A percentile compares a stretch with the other conserved stretches of the same genome.
phyloP scores from a whole-genome alignment of 1,140 invertebrate species.

The Drosophila kikkawai region DNA sequence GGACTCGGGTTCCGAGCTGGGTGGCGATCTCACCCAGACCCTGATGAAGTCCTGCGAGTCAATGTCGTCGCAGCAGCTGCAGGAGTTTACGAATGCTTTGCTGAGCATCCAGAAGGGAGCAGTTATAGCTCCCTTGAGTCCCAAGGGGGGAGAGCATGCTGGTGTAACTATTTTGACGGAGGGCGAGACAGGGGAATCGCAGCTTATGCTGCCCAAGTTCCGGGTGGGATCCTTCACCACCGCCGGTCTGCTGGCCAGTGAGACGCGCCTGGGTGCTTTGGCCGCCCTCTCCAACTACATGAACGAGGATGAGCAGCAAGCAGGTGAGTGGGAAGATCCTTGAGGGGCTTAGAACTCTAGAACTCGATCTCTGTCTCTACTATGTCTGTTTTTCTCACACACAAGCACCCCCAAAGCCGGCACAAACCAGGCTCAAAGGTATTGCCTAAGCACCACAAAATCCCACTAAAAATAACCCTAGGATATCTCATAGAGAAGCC shows the following conservation, averaged over 20 bases:
- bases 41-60: slow-evolving; percentile 81
- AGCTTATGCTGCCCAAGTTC: slow-evolving; percentile 86
- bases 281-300: slow-evolving; percentile 82
- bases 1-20: slow-evolving; percentile 87
- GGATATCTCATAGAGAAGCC: background rate
- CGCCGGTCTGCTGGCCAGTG: slow-evolving; percentile 65
- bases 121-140: slow-evolving; percentile 17
- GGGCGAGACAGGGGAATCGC: slow-evolving; percentile 77
- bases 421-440: slow-evolving; percentile 75
- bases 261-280: slow-evolving; percentile 74
- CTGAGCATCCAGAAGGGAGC: slow-evolving; percentile 69
- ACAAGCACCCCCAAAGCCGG: slow-evolving; percentile 82
- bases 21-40: slow-evolving; percentile 71
- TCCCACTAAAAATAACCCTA: background rate
- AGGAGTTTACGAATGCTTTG: slow-evolving; percentile 78
- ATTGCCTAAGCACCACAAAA: slow-evolving; percentile 52
- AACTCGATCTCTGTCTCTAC: slow-evolving; percentile 28
- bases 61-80: slow-evolving; percentile 85
- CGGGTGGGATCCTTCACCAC: slow-evolving; percentile 87
- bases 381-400: slow-evolving; percentile 56
- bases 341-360: background rate
- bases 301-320: slow-evolving; percentile 79
- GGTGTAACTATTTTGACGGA: slow-evolving; percentile 22
- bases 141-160: slow-evolving; percentile 19
- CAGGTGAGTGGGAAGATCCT: slow-evolving; percentile 63